These are phyloP conservation scores for Fringilla coelebs DNA, from an alignment of 2,797 vertebrate genomes.

Conservation along the genomic window DNA sequence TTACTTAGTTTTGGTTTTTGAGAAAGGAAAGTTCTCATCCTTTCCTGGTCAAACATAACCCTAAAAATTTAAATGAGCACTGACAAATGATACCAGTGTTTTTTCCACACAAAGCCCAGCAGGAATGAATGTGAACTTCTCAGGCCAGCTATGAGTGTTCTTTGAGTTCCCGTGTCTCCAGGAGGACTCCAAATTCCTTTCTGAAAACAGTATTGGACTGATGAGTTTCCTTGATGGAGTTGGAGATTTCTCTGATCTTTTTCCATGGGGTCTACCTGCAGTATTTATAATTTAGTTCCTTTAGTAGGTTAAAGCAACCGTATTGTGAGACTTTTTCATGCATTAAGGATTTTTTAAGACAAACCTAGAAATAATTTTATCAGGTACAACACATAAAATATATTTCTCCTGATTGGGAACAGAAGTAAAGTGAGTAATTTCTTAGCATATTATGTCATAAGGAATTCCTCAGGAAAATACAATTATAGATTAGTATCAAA, in stretches of 20 bases:
- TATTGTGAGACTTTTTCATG: not conserved
- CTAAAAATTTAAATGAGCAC: not conserved
- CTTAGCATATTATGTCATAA: not conserved
- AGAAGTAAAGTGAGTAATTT: not conserved
- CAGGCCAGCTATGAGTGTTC: no score
- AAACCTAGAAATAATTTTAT: not conserved
- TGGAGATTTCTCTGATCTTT: not conserved
- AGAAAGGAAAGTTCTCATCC: not conserved
- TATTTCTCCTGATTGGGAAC: not conserved
- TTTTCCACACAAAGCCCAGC: not conserved
- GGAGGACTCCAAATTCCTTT: not conserved
- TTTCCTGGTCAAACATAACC: not conserved
- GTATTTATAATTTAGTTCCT: not conserved
- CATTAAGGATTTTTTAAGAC: not conserved
- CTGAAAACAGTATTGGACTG: not conserved
- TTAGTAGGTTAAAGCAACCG: not conserved
- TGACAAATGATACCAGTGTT: not conserved
- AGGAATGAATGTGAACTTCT: not conserved
- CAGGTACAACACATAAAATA: not conserved
- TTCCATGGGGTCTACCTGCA: not conserved
- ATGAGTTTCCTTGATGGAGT: not conserved
- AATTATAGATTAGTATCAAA: not conserved
- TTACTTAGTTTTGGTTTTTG: not conserved
- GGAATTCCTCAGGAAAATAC: not conserved
- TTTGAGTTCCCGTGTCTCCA: not conserved